Base-by-base conservation (phyloP, 2,888 invertebrate genomes). In the Bellardia bayeri region DNA sequence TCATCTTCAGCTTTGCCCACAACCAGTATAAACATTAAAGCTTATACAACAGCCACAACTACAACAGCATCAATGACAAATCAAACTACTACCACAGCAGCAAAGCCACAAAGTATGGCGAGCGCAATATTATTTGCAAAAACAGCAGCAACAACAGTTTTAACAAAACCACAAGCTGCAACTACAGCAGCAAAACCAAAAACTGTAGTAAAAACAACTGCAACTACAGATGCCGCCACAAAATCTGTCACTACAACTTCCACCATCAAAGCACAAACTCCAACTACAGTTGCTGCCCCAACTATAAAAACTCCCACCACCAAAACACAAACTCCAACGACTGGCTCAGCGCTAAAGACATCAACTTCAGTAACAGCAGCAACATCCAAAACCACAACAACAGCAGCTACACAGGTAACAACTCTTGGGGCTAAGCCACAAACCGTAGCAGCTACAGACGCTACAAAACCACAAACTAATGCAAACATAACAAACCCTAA, bases 171-270 rank as follows among this genome's bases (percentile, higher is more conserved):
- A 8, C 37, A 61, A 45, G 78, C 71, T 82, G 72, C 85, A 76
- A 71, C 74, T 51, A 30, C 84, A 8, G 80, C 89, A 89, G 23
- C 85, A 72, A 89, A 88, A 58, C 80, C 89, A 83, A 82, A 66
- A 75, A 51, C 33, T 49, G 45, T 78, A 64, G 54, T 64, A 58
- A 66, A 23, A 13, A 6, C 61, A 51, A 78, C 1, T 49, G n/a
- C 45, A 58, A 42, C 23, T 56, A 11, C 58, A 23, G 11, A 16
- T 40, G 56, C 76, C 13, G 8, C 66, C 42, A 45, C 58, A 51
- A 54, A 72, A 66, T 23, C 64, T 23, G 49, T 16, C 16, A 63
- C 81, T 9, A 72, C 40, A 45, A 56, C 56, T 49, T 45, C 61
- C 45, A 56, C 49, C 42, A 45, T 51, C 2, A 82, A 82, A 23